Evolutionary conservation across 2,113 vertebrate genomes (phyloP).

Genomic region (Scatophagus argus): DNA sequence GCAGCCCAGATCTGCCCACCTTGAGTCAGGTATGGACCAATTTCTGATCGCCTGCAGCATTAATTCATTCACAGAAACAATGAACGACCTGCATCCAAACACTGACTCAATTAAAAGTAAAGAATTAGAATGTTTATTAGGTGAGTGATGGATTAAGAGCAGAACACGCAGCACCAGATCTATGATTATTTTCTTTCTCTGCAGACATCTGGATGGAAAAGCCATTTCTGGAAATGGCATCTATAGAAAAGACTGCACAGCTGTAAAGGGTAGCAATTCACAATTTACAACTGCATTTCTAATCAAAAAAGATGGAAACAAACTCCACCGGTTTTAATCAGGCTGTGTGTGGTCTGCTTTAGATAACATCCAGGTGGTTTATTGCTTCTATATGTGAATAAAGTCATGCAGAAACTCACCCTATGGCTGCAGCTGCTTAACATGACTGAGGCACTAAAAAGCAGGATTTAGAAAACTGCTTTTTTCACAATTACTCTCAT

Average conservation of each 20-base stretch:
- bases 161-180: slow-evolving; percentile 4
- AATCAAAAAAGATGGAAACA: slow-evolving; percentile 61
- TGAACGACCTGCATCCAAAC: background rate
- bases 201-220: slow-evolving; percentile 42
- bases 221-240: slow-evolving; percentile 46
- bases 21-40: background rate
- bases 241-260: slow-evolving; percentile 11
- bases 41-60: background rate
- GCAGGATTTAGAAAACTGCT: slow-evolving; percentile 43
- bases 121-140: slow-evolving; percentile 11
- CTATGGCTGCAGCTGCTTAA: slow-evolving; percentile 40
- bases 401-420: slow-evolving; percentile 18
- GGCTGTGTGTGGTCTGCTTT: slow-evolving; percentile 45
- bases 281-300: slow-evolving; percentile 57
- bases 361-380: slow-evolving; percentile 71
- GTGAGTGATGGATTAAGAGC: background rate
- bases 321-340: slow-evolving; percentile 59
- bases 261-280: slow-evolving; percentile 46
- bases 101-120: slow-evolving; percentile 15
- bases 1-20: background rate
- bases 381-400: slow-evolving; percentile 48
- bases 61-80: background rate
- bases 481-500: slow-evolving; percentile 61
- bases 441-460: slow-evolving; percentile 43
- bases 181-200: slow-evolving; percentile 30